A percentile compares a stretch with the other conserved stretches of the same genome.
Conservation (phyloP, 2,888 invertebrate species). For the Papilio demoleus region DNA sequence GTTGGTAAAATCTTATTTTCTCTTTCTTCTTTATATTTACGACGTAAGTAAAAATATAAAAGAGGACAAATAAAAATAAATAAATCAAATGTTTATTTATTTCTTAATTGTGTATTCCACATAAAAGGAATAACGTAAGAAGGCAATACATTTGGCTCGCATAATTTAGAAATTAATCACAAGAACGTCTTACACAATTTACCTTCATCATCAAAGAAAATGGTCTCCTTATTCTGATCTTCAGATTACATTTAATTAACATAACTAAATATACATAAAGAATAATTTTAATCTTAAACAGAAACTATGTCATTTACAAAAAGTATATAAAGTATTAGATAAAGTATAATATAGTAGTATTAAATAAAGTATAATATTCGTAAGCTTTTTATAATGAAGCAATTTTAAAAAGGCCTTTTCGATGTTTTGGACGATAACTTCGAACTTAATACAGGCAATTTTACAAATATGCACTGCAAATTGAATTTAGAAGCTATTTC, state of each 20-base stretch:
- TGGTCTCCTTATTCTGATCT: not conserved
- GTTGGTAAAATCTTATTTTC: not conserved
- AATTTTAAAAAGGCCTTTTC: too few relatives aligned
- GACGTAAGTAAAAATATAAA: not conserved
- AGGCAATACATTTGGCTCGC: slow-evolving; percentile 10
- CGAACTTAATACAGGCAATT: slow-evolving; percentile 1
- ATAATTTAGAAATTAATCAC: slow-evolving; percentile 7
- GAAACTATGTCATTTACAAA: too few relatives aligned
- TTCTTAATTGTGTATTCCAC: slow-evolving; percentile 8
- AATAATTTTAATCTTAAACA: not conserved
- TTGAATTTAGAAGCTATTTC: slow-evolving; percentile 76
- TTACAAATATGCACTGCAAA: slow-evolving; percentile 56
- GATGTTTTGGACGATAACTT: slow-evolving; percentile 11
- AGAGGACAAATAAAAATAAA: not conserved
- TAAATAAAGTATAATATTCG: too few relatives aligned
- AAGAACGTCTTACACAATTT: not conserved
- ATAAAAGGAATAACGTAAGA: not conserved
- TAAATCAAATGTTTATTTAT: not conserved
- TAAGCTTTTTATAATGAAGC: too few relatives aligned
- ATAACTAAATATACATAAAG: not conserved
- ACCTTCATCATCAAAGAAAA: not conserved
- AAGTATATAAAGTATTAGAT: too few relatives aligned
- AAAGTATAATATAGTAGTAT: too few relatives aligned
- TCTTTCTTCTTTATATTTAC: too few relatives aligned
- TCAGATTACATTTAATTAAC: too few relatives aligned